Evolutionary conservation across 64 coral and sea anemone species (phyloP), one percentile per base, ranked within the genome.

Genomic region (Pocillopora verrucosa): DNA sequence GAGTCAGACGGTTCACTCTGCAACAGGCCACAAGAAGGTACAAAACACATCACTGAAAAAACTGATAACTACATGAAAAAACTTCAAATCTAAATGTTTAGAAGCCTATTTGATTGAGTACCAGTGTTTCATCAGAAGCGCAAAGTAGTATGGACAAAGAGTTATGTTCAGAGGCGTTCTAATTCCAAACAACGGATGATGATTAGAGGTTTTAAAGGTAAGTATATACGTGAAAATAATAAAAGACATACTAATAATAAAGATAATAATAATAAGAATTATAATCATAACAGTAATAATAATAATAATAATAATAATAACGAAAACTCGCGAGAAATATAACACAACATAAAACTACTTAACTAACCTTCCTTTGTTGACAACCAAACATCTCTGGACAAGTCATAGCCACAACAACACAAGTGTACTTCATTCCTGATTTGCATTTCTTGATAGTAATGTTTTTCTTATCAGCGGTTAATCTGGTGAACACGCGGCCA

Each of bases 351-450:
- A 16, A 19, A 67, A 0, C 22, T 9, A 67, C 64, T 67, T 16
- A 67, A 67, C 22, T 19, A 67, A 85, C 82, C 82, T 77, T 88
- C 51, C 73, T 77, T 38, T 76, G 86, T 37, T 78, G 67, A 15
- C 56, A 35, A 26, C 86, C 45, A 16, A 20, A 60, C 22, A 45
- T 77, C 37, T 87, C 89, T 22, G 76, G 83, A 45, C 25, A 59
- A 3, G 91, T 93, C 34, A 88, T 87, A 10, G 87, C 81, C 13
- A 79, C 79, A 69, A 96, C 77, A 6, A 89, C 87, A 89, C 94
- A 96, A 26, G 94, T 87, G 34, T 96, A 96, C 59, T 96, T 96
- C 30, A 90, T 90, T 5, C 94, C 63, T 11, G 87, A 91, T 36
- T 92, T 92, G 65, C 94, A 96, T 65, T 91, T 87, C 63, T 76